phyloP scores from a whole-genome alignment of 2,888 invertebrate genomes.

The Lepidocyrtinus sp. region DNA sequence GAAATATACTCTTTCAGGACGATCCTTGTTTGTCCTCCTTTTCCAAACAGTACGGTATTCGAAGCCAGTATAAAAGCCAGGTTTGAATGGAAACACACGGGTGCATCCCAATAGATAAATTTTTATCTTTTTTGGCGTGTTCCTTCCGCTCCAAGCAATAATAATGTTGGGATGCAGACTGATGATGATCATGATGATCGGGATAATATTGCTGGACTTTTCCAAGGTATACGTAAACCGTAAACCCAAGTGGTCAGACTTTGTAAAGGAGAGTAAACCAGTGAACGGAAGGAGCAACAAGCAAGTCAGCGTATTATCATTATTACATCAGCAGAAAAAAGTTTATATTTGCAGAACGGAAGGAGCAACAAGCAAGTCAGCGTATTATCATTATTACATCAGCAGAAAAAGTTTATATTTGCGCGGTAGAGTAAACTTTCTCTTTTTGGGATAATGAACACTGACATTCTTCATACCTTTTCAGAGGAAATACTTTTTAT shows the following conservation, averaged over 20 bases:
- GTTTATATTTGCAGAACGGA: neutral
- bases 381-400: conserved; percentile 30
- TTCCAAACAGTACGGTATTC: neutral
- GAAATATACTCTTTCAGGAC: neutral
- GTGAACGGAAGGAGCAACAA: conserved; percentile 45
- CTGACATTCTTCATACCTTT: no score
- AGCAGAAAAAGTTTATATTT: conserved; percentile 1
- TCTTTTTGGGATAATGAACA: conserved; percentile 32
- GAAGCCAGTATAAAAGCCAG: neutral
- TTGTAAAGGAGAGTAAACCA: neutral
- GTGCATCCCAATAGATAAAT: conserved; percentile 7
- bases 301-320: conserved; percentile 46
- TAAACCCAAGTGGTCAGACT: neutral
- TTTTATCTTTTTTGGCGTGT: conserved; percentile 13
- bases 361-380: conserved; percentile 55
- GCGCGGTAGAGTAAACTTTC: no score
- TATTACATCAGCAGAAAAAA: conserved; percentile 10
- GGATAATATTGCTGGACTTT: conserved; percentile 14
- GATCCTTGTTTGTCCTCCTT: conserved; percentile 41
- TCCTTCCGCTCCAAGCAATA: conserved; percentile 53
- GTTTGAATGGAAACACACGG: conserved; percentile 15
- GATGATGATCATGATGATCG: neutral
- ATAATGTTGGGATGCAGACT: neutral
- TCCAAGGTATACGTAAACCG: conserved; percentile 35
- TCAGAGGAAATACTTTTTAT: no score